Evolutionary conservation across 2,113 vertebrate species (phyloP).

Genomic region (Neodon shergylaensis): DNA sequence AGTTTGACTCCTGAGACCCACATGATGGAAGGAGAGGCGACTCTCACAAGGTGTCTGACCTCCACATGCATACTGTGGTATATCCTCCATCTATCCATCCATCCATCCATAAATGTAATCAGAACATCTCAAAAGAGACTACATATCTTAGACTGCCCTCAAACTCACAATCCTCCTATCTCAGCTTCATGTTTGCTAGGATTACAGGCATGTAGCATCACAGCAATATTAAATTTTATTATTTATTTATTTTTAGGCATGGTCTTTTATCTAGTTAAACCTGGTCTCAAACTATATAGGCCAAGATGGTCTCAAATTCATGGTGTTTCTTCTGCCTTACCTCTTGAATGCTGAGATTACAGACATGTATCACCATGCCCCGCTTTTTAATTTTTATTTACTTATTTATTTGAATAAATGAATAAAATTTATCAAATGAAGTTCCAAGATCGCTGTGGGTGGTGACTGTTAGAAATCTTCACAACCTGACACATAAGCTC

Average conservation of each 20-base stretch:
- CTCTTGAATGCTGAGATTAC: not conserved
- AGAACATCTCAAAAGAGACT: not conserved
- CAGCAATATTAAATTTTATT: not conserved
- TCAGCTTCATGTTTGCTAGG: not conserved
- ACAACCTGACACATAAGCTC: slow-evolving; percentile 16
- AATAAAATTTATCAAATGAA: slow-evolving; percentile 44
- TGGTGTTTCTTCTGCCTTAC: not conserved
- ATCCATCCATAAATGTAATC: not conserved
- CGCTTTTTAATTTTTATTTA: not conserved
- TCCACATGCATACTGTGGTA: not conserved
- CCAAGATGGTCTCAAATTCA: not conserved
- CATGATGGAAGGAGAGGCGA: not conserved
- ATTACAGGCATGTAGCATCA: not conserved
- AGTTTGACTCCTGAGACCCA: not conserved
- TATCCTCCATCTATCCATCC: too few species aligned
- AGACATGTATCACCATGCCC: not conserved
- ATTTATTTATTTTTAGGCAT: not conserved
- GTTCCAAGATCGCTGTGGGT: slow-evolving; percentile 42
- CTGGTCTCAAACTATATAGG: not conserved
- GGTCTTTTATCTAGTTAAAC: not conserved
- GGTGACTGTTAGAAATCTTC: slow-evolving; percentile 34
- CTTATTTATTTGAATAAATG: slow-evolving; percentile 26
- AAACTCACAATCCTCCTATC: not conserved
- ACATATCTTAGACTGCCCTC: not conserved
- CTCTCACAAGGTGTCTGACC: not conserved